phyloP scores from a whole-genome alignment of 2,888 invertebrate genomes.

The Syritta pipiens region DNA sequence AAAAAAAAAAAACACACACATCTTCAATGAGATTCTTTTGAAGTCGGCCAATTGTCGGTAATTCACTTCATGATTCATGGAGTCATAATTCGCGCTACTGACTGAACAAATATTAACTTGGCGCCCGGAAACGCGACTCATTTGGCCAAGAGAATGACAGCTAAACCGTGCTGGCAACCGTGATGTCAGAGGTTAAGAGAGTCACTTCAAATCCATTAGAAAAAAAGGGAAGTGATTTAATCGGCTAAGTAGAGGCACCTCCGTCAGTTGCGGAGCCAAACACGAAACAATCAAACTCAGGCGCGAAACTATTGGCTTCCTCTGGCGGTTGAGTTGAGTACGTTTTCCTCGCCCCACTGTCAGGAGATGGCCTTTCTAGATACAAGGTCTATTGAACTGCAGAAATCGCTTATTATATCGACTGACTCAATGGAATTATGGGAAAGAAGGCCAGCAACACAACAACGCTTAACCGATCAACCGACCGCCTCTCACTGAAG shows the following conservation, averaged over 20 bases:
- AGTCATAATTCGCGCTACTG: slow-evolving; percentile 11
- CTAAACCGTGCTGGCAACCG: too few relatives aligned
- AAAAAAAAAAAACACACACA: slow-evolving; percentile 18
- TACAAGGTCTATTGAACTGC: slow-evolving; percentile 64
- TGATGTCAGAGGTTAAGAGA: slow-evolving; percentile 8
- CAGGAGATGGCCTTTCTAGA: slow-evolving; percentile 58
- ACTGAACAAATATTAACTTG: slow-evolving; percentile 22
- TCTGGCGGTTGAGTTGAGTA: slow-evolving; percentile 2
- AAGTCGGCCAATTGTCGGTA: slow-evolving; percentile 14
- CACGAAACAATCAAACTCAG: slow-evolving; percentile 48
- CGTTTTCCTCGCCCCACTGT: background rate
- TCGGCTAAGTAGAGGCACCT: slow-evolving; percentile 22
- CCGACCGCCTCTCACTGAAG: slow-evolving; percentile 43
- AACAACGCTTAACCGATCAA: slow-evolving; percentile 22
- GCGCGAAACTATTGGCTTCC: slow-evolving; percentile 60
- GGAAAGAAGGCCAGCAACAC: slow-evolving; percentile 55
- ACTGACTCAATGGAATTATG: slow-evolving; percentile 46
- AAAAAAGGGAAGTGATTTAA: slow-evolving; percentile 4
- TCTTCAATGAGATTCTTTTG: slow-evolving; percentile 31
- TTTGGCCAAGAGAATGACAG: too few relatives aligned
- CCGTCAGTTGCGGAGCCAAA: slow-evolving; percentile 12
- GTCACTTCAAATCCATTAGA: slow-evolving; percentile 21
- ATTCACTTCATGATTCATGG: slow-evolving; percentile 40
- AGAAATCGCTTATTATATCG: slow-evolving; percentile 57
- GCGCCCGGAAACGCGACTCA: too few relatives aligned